phyloP scores from a whole-genome alignment of 1,140 invertebrate species.

The Bactericera cockerelli region DNA sequence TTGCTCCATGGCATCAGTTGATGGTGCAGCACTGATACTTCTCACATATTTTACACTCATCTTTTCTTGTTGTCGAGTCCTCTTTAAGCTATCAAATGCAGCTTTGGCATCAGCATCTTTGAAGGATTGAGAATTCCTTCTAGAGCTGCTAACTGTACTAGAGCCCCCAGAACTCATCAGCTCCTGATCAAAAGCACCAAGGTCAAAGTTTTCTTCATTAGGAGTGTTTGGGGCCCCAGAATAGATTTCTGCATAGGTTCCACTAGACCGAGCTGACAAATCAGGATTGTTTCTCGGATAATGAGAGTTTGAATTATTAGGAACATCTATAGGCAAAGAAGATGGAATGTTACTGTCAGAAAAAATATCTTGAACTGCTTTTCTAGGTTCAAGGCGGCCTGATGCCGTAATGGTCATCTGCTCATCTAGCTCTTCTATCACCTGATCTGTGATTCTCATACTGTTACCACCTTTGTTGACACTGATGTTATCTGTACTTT shows the following conservation, averaged over 20 bases:
- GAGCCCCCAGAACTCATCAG: background rate
- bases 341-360: conserved; percentile 14
- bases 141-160: background rate
- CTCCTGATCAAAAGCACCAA: background rate
- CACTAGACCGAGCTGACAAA: conserved; percentile 3
- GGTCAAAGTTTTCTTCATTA: background rate
- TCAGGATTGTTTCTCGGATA: background rate
- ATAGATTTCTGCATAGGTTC: conserved; percentile 9
- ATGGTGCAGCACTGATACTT: background rate
- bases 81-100: conserved; percentile 7
- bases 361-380: conserved; percentile 32
- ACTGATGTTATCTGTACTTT: conserved; percentile 13
- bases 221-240: background rate
- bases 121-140: background rate
- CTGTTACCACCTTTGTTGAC: conserved; percentile 26
- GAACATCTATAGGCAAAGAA: conserved; percentile 10
- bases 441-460: conserved; percentile 52
- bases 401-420: conserved; percentile 52
- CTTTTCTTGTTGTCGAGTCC: conserved; percentile 4
- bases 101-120: background rate
- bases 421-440: conserved; percentile 69
- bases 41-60: background rate
- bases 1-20: background rate
- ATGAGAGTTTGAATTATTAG: conserved; percentile 15
- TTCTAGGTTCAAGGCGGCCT: conserved; percentile 31